Evolutionary conservation across 1,140 invertebrate genomes (phyloP).

Genomic region (Meloidogyne chitwoodi): DNA sequence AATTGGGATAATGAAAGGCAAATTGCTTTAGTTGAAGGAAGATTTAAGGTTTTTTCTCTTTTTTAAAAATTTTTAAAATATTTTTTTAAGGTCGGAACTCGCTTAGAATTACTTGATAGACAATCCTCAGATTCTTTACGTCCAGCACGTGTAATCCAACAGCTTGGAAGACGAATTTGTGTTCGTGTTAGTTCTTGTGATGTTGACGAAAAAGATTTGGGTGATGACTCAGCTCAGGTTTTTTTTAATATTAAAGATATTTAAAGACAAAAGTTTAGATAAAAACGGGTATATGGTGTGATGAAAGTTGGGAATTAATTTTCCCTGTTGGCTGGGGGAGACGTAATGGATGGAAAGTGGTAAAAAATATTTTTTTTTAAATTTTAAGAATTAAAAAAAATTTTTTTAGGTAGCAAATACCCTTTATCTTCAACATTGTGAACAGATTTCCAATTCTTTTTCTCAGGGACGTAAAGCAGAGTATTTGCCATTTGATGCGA

Average conservation of each 20-base stretch:
- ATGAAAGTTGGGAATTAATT: slow-evolving; percentile 31
- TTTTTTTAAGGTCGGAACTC: slow-evolving; percentile 32
- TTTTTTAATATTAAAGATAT: neutral
- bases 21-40: slow-evolving; percentile 19
- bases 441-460: neutral
- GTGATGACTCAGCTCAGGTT: slow-evolving; percentile 16
- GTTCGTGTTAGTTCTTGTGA: slow-evolving; percentile 25
- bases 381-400: no score
- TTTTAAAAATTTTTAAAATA: neutral
- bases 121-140: slow-evolving; percentile 27
- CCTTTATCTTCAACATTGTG: slow-evolving; percentile 1
- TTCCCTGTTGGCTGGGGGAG: slow-evolving; percentile 44
- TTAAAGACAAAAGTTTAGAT: neutral
- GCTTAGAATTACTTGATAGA: slow-evolving; percentile 42
- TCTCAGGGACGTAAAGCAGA: neutral
- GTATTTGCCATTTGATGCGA: neutral
- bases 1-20: slow-evolving; percentile 18
- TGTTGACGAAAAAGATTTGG: slow-evolving; percentile 20
- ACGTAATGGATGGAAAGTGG: slow-evolving; percentile 23
- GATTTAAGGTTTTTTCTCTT: slow-evolving; percentile 17
- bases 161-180: slow-evolving; percentile 32
- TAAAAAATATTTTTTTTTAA: neutral
- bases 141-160: slow-evolving; percentile 29
- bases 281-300: slow-evolving; percentile 31
- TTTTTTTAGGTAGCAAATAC: slow-evolving; percentile 26